Percentiles rank a stretch among this genome's conserved stretches.
Conservation (phyloP, 2,888 invertebrate genomes). For the Lepas anatifera region DNA sequence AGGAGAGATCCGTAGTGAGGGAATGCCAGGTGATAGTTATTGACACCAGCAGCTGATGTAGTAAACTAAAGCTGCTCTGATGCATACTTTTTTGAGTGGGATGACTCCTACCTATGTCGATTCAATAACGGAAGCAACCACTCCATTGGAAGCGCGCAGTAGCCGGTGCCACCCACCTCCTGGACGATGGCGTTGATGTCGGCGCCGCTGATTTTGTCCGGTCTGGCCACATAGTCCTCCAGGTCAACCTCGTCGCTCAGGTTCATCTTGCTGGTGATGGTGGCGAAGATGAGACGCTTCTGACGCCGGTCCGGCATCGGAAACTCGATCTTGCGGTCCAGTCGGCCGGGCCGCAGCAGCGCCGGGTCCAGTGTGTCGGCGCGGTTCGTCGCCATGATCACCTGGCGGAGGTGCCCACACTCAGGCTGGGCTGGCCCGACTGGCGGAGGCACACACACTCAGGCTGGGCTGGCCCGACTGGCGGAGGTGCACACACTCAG, state of each 20-base stretch:
- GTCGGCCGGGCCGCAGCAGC: slow-evolving; percentile 79
- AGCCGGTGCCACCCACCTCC: slow-evolving; percentile 44
- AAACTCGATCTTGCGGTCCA: slow-evolving; percentile 98
- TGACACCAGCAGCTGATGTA: too few species aligned
- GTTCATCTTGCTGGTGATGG: slow-evolving; percentile 95
- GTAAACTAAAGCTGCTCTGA: too few species aligned
- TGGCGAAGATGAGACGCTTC: slow-evolving; percentile 94
- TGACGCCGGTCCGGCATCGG: slow-evolving; percentile 80
- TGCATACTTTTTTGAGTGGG: too few species aligned
- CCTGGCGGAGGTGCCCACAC: slow-evolving; percentile 40
- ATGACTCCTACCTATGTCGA: too few species aligned
- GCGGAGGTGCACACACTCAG: too few species aligned
- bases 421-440: too few species aligned
- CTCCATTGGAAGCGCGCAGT: too few species aligned
- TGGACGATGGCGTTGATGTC: slow-evolving; percentile 99
- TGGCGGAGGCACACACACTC: too few species aligned
- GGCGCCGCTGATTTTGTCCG: slow-evolving; percentile 97
- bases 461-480: too few species aligned
- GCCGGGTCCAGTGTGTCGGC: slow-evolving; percentile 99
- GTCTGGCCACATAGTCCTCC: slow-evolving; percentile 96
- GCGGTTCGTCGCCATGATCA: slow-evolving; percentile 91
- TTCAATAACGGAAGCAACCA: too few species aligned
- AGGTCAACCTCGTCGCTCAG: slow-evolving; percentile 96
- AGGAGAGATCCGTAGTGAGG: too few species aligned
- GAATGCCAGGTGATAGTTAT: too few species aligned